These are phyloP conservation scores for Pseudoips prasinana DNA, from an alignment of 2,888 invertebrate species.

Conservation along the genomic window DNA sequence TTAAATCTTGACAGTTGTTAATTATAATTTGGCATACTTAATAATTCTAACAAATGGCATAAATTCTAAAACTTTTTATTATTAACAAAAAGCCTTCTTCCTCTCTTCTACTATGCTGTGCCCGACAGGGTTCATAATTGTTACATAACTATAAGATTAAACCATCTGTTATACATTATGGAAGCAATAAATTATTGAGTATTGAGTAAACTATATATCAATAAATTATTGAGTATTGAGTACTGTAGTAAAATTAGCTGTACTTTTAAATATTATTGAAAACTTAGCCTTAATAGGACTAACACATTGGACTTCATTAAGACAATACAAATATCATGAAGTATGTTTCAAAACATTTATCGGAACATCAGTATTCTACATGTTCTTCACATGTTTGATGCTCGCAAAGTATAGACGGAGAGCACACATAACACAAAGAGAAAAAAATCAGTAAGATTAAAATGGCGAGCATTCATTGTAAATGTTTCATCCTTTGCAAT, in stretches of 20 bases:
- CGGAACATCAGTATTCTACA: conserved; percentile 91
- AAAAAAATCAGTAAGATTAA: conserved; percentile 88
- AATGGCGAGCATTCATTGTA: conserved; percentile 87
- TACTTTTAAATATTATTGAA: conserved; percentile 86
- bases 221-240: too few relatives aligned
- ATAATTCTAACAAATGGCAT: too few relatives aligned
- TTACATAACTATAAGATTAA: too few relatives aligned
- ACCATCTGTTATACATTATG: too few relatives aligned
- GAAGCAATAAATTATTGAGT: too few relatives aligned
- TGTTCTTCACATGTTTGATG: conserved; percentile 90
- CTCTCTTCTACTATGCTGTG: too few relatives aligned
- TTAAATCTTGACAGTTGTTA: too few relatives aligned
- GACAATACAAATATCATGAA: conserved; percentile 93
- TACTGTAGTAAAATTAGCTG: conserved; percentile 84
- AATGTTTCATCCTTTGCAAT: conserved; percentile 89
- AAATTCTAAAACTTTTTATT: too few relatives aligned
- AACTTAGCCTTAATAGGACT: conserved; percentile 93
- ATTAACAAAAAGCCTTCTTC: too few relatives aligned
- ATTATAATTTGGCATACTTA: too few relatives aligned
- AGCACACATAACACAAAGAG: conserved; percentile 77
- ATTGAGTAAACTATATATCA: too few relatives aligned
- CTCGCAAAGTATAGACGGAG: conserved; percentile 85
- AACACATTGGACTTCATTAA: conserved; percentile 95
- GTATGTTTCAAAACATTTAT: conserved; percentile 94
- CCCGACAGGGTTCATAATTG: too few relatives aligned